phyloP scores from a whole-genome alignment of 2,888 invertebrate genomes.

The Aphodius granarius region DNA sequence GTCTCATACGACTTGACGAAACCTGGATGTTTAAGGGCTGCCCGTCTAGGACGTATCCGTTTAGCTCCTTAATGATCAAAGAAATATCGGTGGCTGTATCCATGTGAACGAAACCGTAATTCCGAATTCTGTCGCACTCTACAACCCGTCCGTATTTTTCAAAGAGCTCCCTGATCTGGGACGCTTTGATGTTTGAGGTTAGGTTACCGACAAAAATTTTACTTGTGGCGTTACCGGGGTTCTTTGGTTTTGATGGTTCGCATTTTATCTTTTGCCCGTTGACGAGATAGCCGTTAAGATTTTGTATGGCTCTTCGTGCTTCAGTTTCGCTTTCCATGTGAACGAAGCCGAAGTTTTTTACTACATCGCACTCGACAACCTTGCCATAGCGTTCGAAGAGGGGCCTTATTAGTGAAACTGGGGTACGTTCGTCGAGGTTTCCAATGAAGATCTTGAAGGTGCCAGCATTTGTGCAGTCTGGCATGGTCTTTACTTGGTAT shows the following conservation, averaged over 20 bases:
- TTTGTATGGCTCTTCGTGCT: slow-evolving; percentile 88
- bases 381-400: slow-evolving; percentile 96
- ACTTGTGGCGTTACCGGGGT: slow-evolving; percentile 85
- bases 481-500: slow-evolving; percentile 60
- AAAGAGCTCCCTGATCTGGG: slow-evolving; percentile 90
- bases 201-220: slow-evolving; percentile 98
- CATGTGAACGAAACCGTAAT: slow-evolving; percentile 98
- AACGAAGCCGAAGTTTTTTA: slow-evolving; percentile 98
- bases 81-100: slow-evolving; percentile 88
- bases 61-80: slow-evolving; percentile 88
- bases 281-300: slow-evolving; percentile 84
- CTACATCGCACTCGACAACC: slow-evolving; percentile 97
- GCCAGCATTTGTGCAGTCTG: slow-evolving; percentile 75
- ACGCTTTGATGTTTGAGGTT: slow-evolving; percentile 88
- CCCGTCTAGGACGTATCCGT: slow-evolving; percentile 90
- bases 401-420: slow-evolving; percentile 83
- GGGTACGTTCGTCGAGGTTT: slow-evolving; percentile 91
- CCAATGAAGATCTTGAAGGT: slow-evolving; percentile 98
- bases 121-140: slow-evolving; percentile 96
- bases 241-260: slow-evolving; percentile 87
- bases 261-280: slow-evolving; percentile 90
- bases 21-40: slow-evolving; percentile 93
- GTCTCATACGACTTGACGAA: slow-evolving; percentile 90
- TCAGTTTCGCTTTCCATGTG: slow-evolving; percentile 93
- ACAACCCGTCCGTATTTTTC: slow-evolving; percentile 94